Conservation (phyloP, 2,797 vertebrate species). For the Remorina albescens region DNA sequence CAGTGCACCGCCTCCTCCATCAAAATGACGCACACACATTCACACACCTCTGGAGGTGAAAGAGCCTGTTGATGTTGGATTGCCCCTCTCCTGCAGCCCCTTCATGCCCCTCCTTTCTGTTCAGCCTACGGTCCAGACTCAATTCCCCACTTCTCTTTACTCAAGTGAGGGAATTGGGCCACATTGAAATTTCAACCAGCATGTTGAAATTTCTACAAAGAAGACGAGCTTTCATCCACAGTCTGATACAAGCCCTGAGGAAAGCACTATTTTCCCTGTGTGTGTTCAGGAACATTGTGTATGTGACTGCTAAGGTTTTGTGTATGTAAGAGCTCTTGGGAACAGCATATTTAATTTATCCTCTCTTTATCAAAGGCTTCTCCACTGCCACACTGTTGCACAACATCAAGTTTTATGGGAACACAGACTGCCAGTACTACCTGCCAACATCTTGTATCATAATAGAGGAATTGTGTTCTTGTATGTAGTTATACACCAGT, state of each 20-base stretch:
- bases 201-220: slow-evolving; percentile 57
- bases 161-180: slow-evolving; percentile 50
- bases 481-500: background rate
- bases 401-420: slow-evolving; percentile 68
- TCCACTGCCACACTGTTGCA: slow-evolving; percentile 63
- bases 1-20: slow-evolving; percentile 58
- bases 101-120: slow-evolving; percentile 52
- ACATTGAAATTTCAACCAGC: slow-evolving; percentile 53
- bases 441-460: slow-evolving; percentile 49
- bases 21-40: slow-evolving; percentile 51
- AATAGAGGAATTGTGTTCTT: slow-evolving; percentile 37
- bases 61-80: slow-evolving; percentile 78
- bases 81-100: slow-evolving; percentile 47
- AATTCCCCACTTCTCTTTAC: slow-evolving; percentile 49
- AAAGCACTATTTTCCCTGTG: slow-evolving; percentile 40
- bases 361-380: slow-evolving; percentile 39
- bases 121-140: slow-evolving; percentile 43
- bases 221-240: slow-evolving; percentile 66
- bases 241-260: slow-evolving; percentile 46
- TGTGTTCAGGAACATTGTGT: slow-evolving; percentile 1
- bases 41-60: slow-evolving; percentile 80
- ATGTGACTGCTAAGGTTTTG: slow-evolving; percentile 8
- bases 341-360: slow-evolving; percentile 25
- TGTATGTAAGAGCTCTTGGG: background rate
- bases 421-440: slow-evolving; percentile 21